A percentile compares a stretch with the other conserved stretches of the same genome.
Conservation (phyloP, 2,113 vertebrate genomes). For the Anarhynchus alexandrinus region DNA sequence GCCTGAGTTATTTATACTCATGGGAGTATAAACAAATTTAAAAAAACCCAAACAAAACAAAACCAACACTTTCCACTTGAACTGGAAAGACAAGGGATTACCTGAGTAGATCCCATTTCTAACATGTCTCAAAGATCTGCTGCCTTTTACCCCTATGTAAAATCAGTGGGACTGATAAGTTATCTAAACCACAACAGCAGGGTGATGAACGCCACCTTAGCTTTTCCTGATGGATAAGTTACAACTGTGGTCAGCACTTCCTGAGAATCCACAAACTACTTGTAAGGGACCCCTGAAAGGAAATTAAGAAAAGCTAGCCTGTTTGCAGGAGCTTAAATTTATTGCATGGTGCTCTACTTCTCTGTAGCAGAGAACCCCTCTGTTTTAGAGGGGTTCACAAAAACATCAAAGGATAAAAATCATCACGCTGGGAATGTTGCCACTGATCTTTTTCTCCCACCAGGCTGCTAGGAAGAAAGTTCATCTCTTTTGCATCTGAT, state of each 20-base stretch:
- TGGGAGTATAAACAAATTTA: neutral
- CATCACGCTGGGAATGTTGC: neutral
- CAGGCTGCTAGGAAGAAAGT: neutral
- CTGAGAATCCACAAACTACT: neutral
- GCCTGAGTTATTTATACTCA: neutral
- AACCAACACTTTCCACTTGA: neutral
- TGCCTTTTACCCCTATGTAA: neutral
- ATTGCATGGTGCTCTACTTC: neutral
- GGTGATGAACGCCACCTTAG: neutral
- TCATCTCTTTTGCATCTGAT: neutral
- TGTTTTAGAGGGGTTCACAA: neutral
- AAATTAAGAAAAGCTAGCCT: neutral
- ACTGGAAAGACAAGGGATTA: neutral
- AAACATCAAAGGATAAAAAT: neutral
- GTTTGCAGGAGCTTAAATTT: neutral
- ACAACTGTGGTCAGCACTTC: accelerated
- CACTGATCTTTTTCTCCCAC: neutral
- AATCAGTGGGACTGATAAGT: neutral
- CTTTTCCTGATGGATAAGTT: neutral
- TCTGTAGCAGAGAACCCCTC: accelerated
- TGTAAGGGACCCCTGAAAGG: neutral
- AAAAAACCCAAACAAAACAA: neutral
- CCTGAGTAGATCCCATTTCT: neutral
- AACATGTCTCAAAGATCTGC: neutral
- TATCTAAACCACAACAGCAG: neutral